Evolutionary conservation across 2,797 vertebrate genomes (phyloP).

Genomic region (Pangasius djambal): DNA sequence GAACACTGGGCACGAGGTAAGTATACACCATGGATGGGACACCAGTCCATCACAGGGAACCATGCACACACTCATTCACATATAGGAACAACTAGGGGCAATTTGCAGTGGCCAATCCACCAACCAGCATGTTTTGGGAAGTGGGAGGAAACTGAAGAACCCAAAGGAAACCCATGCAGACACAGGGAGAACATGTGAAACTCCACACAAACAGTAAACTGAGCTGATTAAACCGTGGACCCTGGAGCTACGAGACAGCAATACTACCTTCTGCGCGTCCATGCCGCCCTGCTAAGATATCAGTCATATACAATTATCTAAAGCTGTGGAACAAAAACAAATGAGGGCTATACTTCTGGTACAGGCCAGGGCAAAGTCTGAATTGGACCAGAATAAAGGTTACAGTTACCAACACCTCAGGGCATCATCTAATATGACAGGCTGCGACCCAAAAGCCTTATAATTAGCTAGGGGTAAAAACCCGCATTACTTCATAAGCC

Average conservation of each 20-base stretch:
- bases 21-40: neutral
- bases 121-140: neutral
- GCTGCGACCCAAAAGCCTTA: constrained; percentile 54
- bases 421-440: constrained; percentile 55
- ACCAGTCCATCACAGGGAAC: neutral
- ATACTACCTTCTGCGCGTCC: neutral
- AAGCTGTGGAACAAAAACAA: constrained; percentile 11
- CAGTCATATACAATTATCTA: constrained; percentile 15
- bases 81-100: neutral
- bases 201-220: neutral
- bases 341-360: constrained; percentile 6
- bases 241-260: neutral
- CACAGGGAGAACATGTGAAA: neutral
- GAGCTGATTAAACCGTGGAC: neutral
- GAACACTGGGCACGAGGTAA: neutral
- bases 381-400: constrained; percentile 48
- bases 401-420: constrained; percentile 37
- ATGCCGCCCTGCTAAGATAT: neutral
- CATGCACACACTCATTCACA: neutral
- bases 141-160: neutral
- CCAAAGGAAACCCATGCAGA: neutral
- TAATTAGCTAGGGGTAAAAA: constrained; percentile 56
- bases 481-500: constrained; percentile 40
- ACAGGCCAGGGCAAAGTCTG: constrained; percentile 33
- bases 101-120: neutral